A percentile compares a stretch with the other conserved stretches of the same genome.
These are phyloP conservation scores for Saccopteryx bilineata DNA, from an alignment of 2,113 vertebrate species.

Conservation along the genomic window DNA sequence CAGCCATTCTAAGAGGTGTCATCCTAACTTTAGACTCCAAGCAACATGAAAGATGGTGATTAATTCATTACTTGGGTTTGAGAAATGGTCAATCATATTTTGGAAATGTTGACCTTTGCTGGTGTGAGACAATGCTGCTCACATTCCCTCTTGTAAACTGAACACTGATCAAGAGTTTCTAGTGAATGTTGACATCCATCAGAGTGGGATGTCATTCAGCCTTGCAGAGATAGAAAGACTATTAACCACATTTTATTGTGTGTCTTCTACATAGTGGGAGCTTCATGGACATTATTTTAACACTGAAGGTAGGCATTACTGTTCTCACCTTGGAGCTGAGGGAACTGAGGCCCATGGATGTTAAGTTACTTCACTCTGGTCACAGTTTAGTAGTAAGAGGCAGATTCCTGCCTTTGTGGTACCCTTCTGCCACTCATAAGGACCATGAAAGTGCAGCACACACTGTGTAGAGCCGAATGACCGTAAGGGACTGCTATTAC, in stretches of 20 bases:
- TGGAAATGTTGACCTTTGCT: neutral
- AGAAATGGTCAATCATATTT: neutral
- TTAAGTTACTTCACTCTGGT: neutral
- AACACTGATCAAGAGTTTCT: neutral
- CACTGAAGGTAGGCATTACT: neutral
- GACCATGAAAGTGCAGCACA: neutral
- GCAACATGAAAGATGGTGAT: neutral
- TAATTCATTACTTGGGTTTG: neutral
- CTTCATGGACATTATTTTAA: neutral
- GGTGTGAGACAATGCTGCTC: neutral
- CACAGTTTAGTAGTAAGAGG: too few species aligned
- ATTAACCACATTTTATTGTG: neutral
- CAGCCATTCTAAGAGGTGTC: neutral
- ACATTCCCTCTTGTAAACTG: neutral
- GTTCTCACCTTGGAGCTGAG: neutral
- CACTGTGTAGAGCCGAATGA: neutral
- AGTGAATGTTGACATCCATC: neutral
- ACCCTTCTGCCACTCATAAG: neutral
- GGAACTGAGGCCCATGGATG: neutral
- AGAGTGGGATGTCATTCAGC: neutral
- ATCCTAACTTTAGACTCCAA: neutral
- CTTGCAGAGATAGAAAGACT: neutral
- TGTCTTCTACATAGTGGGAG: fast-evolving
- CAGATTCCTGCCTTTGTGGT: neutral
- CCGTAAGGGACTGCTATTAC: neutral